Evolutionary conservation across 2,888 invertebrate species (phyloP), one percentile per base, ranked within the genome.

Genomic region (Epiblema foenella): DNA sequence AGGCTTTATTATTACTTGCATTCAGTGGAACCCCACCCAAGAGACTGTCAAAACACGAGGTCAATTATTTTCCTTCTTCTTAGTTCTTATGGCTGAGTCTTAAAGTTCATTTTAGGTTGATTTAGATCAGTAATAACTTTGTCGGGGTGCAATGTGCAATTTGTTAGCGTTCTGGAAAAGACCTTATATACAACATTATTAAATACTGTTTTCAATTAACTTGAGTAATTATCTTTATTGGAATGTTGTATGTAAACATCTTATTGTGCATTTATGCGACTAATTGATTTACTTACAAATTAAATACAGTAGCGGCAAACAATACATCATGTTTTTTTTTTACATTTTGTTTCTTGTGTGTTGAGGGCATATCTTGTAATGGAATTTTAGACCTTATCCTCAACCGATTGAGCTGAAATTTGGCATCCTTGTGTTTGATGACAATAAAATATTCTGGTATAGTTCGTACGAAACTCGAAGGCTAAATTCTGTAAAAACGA

Each of bases 241-340:
- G 17, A 33, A 49, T 62, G 62, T 62, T 17, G 0, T 46, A 42
- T 46, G 10, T 60, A 24, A 42, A 24, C 42, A 46, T 46, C 20
- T 60, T 57, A 57, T 17, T 46, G 60, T 60, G 42, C 42, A 60
- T 24, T 24, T 60, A 9, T 24, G 60, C 46, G 24, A 46, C n/a
- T 60, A 60, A 60, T 60, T 60, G 60, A 59, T 24, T 46, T 59
- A 46, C 18, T 59, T 59, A 59, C 10, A 17, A 10, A n/a, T 8
- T 33, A 33, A 33, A 7, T 33, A 33, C 5, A 33, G 33, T 8
- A 8, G 8, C 33, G 33, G 5, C 0, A 33, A 8, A 33, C 29
- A 2, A 29, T 4, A 29, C 5, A 29, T 29, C 3, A 29, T 2
- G 5, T 29, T 5, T 4, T 4, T 4, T 29, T 29, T 29, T 2